Evolutionary conservation across 2,797 vertebrate genomes (phyloP).

Genomic region (Gymnodraco acuticeps): DNA sequence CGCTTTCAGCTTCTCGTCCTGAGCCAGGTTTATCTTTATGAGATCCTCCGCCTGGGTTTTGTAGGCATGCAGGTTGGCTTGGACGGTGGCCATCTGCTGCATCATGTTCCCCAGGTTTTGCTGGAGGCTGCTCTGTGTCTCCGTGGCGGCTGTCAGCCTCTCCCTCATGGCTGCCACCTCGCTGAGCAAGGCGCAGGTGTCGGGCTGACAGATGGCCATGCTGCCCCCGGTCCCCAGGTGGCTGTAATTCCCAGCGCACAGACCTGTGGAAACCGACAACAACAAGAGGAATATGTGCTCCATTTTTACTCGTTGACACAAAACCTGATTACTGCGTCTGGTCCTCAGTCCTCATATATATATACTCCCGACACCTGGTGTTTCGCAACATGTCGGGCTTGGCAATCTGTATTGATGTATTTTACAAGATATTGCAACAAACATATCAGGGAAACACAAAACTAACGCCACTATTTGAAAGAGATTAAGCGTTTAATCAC

Average conservation of each 20-base stretch:
- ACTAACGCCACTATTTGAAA: not conserved
- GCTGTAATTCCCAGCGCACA: slow-evolving; percentile 41
- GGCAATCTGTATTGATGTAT: not conserved
- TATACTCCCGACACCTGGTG: not conserved
- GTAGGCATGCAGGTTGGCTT: not conserved
- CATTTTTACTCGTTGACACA: slow-evolving; percentile 8
- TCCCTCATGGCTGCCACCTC: slow-evolving; percentile 46
- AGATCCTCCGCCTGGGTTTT: slow-evolving; percentile 7
- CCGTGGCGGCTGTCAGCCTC: slow-evolving; percentile 26
- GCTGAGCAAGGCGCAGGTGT: slow-evolving; percentile 63
- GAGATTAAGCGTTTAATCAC: not conserved
- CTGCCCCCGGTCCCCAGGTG: slow-evolving; percentile 36
- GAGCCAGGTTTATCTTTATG: not conserved
- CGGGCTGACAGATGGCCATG: slow-evolving; percentile 47
- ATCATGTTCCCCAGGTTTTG: slow-evolving; percentile 1
- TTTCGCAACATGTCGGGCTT: not conserved
- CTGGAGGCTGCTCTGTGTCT: not conserved
- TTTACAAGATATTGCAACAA: slow-evolving; percentile 8
- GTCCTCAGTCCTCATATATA: slow-evolving; percentile 2
- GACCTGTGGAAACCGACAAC: slow-evolving; percentile 32
- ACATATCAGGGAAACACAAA: slow-evolving; percentile 3
- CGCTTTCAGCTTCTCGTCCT: slow-evolving; percentile 18
- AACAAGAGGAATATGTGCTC: slow-evolving; percentile 20
- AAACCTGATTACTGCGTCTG: slow-evolving; percentile 1
- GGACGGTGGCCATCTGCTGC: slow-evolving; percentile 10